Base-by-base conservation (phyloP, 92 coral and sea anemone genomes). In the Desmophyllum pertusum region DNA sequence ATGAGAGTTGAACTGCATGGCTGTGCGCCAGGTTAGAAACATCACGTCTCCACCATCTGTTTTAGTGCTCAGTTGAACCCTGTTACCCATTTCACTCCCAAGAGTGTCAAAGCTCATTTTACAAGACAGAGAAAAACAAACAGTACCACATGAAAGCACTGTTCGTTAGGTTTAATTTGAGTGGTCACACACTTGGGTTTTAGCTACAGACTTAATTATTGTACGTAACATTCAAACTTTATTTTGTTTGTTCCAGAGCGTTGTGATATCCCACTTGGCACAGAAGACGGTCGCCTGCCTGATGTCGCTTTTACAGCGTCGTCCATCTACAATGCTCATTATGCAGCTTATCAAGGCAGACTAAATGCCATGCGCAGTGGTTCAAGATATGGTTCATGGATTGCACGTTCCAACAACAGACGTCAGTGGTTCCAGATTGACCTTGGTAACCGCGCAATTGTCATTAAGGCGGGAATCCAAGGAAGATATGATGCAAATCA, bases 221-320 rank as follows among this genome's bases (percentile, higher is more conserved):
- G n/a, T n/a, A n/a, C n/a, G n/a, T n/a, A n/a, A n/a, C 3, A 37
- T 7, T 66, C 41, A 66, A 15, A 35, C 5, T 63, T 36, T 8
- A 35, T 17, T 67, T 5, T 37, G 17, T 70, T 40, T 43, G 14
- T 68, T 70, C 18, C 81, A 94, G 98, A 75, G 68, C 90, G 76
- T 51, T 89, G 98, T 77, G 98, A 94, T 66, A 83, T 94, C 46
- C 96, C 95, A 9, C 92, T 94, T 43, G 98, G 98, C 25, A 87
- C 92, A 31, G 95, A 94, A 78, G 98, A 94, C 76, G 80, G 92
- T 18, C 95, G 98, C 72, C 91, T 94, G 46, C 98, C 98, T 17
- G 98, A 94, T 75, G 90, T 94, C 14, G 80, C 93, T 39, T 94
- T 94, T 78, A 83, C 92, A 9, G 92, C 98, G 14, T 89, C 98